These are phyloP conservation scores for Luperina nickerlii DNA, from an alignment of 2,888 invertebrate genomes.

Conservation along the genomic window DNA sequence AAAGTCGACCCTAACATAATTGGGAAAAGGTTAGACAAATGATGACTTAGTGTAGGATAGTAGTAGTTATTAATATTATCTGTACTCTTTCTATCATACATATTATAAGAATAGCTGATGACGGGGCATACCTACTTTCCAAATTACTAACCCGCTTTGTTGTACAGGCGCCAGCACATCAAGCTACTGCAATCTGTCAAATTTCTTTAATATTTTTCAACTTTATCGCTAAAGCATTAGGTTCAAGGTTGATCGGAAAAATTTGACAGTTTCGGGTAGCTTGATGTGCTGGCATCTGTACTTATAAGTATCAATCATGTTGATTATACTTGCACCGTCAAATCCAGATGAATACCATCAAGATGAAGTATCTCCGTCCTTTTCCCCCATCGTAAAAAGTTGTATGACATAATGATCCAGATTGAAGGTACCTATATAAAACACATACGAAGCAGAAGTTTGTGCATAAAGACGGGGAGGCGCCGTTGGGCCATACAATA, in stretches of 20 bases:
- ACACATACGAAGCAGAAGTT: slow-evolving; percentile 37
- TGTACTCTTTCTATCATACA: background rate
- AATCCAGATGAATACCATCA: background rate
- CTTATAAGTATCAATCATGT: too few species aligned
- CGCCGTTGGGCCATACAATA: slow-evolving; percentile 50
- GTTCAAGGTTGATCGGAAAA: too few species aligned
- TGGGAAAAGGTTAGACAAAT: too few species aligned
- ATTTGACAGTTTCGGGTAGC: too few species aligned
- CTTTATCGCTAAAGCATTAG: too few species aligned
- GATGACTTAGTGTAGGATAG: background rate
- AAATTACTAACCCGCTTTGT: background rate
- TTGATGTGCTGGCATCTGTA: too few species aligned
- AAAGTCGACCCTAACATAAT: too few species aligned
- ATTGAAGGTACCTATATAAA: slow-evolving; percentile 23
- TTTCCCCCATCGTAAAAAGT: slow-evolving; percentile 22
- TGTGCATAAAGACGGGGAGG: slow-evolving; percentile 51
- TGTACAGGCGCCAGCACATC: background rate
- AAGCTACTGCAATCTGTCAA: too few species aligned
- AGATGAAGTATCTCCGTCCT: background rate
- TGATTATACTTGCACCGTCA: background rate
- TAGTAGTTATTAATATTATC: background rate
- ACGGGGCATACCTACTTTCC: too few species aligned
- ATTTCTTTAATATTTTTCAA: too few species aligned
- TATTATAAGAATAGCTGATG: background rate
- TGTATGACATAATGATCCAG: slow-evolving; percentile 26